Percentiles rank a stretch among this genome's conserved stretches.
Conservation (phyloP, 1,140 invertebrate species). For the Macrobrachium nipponense region DNA sequence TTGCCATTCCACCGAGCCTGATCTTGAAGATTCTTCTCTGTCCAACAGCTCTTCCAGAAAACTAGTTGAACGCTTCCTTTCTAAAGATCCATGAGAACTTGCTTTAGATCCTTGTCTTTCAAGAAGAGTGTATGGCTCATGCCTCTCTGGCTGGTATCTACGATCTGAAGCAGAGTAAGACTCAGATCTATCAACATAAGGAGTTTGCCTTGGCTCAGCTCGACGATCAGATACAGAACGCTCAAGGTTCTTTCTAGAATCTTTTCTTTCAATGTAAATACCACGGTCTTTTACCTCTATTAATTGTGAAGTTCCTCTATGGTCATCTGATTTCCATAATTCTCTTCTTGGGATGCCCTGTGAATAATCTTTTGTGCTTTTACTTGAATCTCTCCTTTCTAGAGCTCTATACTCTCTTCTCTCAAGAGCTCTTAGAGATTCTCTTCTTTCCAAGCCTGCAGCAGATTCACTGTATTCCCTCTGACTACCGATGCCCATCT, state of each 20-base stretch:
- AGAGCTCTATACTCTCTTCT: constrained; percentile 3
- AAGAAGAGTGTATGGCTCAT: neutral
- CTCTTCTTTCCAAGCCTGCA: neutral
- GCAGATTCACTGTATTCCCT: constrained; percentile 1
- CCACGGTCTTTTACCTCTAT: constrained; percentile 10
- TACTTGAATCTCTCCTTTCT: constrained; percentile 23
- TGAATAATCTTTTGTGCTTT: constrained; percentile 1
- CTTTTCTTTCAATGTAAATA: constrained; percentile 5
- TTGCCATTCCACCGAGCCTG: constrained; percentile 41
- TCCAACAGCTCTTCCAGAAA: constrained; percentile 18
- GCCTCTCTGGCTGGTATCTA: neutral
- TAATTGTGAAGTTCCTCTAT: neutral
- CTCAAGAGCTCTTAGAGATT: neutral
- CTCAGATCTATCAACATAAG: too few species aligned
- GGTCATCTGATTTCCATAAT: neutral
- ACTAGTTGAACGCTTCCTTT: constrained; percentile 2
- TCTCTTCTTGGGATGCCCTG: constrained; percentile 15
- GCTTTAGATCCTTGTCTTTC: constrained; percentile 1
- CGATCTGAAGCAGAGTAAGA: neutral
- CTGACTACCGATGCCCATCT: neutral
- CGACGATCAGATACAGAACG: too few species aligned
- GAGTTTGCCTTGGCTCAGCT: too few species aligned
- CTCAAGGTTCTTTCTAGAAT: constrained; percentile 8
- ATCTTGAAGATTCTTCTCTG: constrained; percentile 21
- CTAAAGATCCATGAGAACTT: neutral